A percentile compares a stretch with the other conserved stretches of the same genome.
Conservation (phyloP, 2,888 invertebrate genomes). For the Pachymerium ferrugineum region DNA sequence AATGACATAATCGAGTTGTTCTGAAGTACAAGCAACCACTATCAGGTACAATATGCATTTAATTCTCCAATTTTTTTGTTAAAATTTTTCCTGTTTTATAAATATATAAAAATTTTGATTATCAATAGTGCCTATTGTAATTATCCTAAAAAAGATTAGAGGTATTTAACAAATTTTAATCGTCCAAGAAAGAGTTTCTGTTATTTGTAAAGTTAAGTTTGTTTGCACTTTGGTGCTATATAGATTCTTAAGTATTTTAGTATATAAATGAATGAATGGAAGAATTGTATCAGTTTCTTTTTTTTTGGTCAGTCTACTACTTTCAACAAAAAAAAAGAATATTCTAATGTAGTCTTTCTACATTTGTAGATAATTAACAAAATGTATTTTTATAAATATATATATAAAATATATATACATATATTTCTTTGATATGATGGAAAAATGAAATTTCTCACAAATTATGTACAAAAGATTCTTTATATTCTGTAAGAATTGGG, state of each 20-base stretch:
- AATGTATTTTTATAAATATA: not conserved
- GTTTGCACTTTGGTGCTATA: not conserved
- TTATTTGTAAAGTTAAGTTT: not conserved
- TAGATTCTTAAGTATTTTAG: not conserved
- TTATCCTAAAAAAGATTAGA: not conserved
- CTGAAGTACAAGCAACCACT: not conserved
- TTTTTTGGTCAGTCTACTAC: not conserved
- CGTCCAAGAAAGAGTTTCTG: not conserved
- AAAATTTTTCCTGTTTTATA: not conserved
- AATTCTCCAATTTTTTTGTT: not conserved
- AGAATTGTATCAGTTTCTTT: not conserved
- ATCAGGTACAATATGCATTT: conserved; percentile 9
- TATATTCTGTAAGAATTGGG: not conserved
- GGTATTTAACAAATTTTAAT: not conserved
- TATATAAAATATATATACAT: not conserved
- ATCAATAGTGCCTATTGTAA: conserved; percentile 13
- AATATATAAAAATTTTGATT: not conserved
- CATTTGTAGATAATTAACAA: not conserved
- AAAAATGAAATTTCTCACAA: not conserved
- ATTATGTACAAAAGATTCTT: not conserved
- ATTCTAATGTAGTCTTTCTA: not conserved
- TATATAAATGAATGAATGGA: not conserved
- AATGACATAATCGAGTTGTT: conserved; percentile 8
- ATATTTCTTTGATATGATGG: not conserved
- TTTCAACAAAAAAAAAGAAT: not conserved